These are phyloP conservation scores for Xiphorhynchus erythropygius DNA, from an alignment of 2,797 vertebrate genomes.

Conservation along the genomic window DNA sequence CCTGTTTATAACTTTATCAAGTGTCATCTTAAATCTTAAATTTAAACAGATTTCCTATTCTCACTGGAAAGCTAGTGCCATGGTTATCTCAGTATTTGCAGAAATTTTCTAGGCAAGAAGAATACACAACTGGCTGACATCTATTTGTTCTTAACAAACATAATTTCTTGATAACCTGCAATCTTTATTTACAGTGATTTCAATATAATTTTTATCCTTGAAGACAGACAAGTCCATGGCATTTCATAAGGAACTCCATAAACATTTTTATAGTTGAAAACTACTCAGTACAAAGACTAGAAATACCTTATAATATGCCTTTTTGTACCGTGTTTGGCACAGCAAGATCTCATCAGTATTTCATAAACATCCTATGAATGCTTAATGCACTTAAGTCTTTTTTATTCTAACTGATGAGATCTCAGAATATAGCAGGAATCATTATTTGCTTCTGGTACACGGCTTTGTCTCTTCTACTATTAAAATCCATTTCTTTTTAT, in stretches of 20 bases:
- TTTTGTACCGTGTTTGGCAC: background rate
- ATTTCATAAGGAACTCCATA: background rate
- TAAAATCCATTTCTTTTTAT: constrained; percentile 19
- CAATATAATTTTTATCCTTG: background rate
- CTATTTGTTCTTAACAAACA: background rate
- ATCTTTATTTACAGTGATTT: background rate
- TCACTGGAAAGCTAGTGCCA: background rate
- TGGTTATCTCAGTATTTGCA: background rate
- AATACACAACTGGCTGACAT: background rate
- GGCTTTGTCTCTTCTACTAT: constrained; percentile 27
- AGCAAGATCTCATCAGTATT: constrained; percentile 8
- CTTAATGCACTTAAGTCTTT: background rate
- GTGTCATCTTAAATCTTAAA: background rate
- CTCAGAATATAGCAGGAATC: background rate
- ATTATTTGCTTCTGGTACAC: background rate
- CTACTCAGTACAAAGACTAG: background rate
- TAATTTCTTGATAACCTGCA: background rate
- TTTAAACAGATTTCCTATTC: background rate
- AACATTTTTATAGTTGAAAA: background rate
- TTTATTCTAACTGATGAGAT: background rate
- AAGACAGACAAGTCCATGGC: background rate
- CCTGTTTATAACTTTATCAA: background rate
- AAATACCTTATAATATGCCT: background rate
- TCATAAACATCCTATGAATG: background rate
- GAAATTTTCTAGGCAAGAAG: background rate